Base-by-base conservation (phyloP, 2,888 invertebrate species). In the Eupithecia insigniata region DNA sequence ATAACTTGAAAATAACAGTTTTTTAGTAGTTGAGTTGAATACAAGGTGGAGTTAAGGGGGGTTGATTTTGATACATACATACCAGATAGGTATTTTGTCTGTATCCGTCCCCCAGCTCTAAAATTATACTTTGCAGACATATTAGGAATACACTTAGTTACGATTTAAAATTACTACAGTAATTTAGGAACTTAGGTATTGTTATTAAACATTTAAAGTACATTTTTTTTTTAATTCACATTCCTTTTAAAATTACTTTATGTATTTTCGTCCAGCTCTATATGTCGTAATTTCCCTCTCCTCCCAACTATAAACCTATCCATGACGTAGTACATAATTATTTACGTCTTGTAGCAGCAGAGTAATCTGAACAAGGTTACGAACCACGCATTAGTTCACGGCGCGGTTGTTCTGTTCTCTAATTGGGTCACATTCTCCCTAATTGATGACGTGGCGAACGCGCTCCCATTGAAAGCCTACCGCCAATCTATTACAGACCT, bases 341-440 rank as follows among this genome's bases (percentile, higher is more conserved):
- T 55, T 68, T 72, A 62, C 69, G 67, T 73, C 85, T 86, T 83
- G 82, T 78, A 78, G 86, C 85, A 76, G 55, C 22, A 36, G 86
- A 84, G 84, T 90, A 90, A 90, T 91, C 90, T 86, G 79, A 83
- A 84, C 86, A 86, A 87, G 88, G 86, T 85, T 85, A 84, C 75
- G 76, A 84, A 85, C 85, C 85, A 86, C 84, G 86, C 89, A 89
- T 89, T 90, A 90, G 90, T 88, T 85, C 83, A 84, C 83, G 85
- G 85, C 86, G 88, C 87, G 87, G 84, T 85, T 84, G 76, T 73
- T 76, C 74, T 76, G 84, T 84, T 84, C 85, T 83, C 83, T 91
- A 93, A 92, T 93, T 93, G 92, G 92, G 92, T 92, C 91, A 87
- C 90, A 88, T 83, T 85, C 79, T 74, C 75, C 76, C 81, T 90